phyloP scores from a whole-genome alignment of 2,888 invertebrate species.

The Sphinx pinastri region DNA sequence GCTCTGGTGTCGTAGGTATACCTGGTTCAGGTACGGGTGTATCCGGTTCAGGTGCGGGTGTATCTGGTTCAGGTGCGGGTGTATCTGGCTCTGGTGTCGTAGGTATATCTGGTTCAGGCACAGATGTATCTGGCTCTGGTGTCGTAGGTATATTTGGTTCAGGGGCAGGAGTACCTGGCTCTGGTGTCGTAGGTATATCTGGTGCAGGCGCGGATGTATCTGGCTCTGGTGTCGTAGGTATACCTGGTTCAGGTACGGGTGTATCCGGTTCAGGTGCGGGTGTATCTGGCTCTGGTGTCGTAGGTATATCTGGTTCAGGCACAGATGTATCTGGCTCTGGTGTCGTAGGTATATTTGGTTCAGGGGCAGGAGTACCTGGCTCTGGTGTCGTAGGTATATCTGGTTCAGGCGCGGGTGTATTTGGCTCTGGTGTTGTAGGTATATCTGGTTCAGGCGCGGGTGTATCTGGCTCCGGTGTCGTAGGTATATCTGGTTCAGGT shows the following conservation, averaged over 20 bases:
- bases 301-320: no score
- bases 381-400: no score
- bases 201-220: neutral
- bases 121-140: neutral
- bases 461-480: neutral
- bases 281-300: no score
- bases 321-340: no score
- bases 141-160: slow-evolving; percentile 2
- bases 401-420: slow-evolving; percentile 10
- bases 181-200: neutral
- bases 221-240: neutral
- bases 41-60: slow-evolving; percentile 30
- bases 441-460: neutral
- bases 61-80: slow-evolving; percentile 20
- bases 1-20: slow-evolving; percentile 16
- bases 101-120: neutral
- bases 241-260: neutral
- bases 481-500: slow-evolving; percentile 20
- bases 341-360: no score
- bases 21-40: slow-evolving; percentile 30
- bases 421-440: slow-evolving; percentile 17
- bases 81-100: neutral
- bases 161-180: neutral
- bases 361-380: no score
- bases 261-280: neutral